Evolutionary conservation across 2,888 invertebrate species (phyloP), one percentile per base, ranked within the genome.

Genomic region (Leptogaster cylindrica): DNA sequence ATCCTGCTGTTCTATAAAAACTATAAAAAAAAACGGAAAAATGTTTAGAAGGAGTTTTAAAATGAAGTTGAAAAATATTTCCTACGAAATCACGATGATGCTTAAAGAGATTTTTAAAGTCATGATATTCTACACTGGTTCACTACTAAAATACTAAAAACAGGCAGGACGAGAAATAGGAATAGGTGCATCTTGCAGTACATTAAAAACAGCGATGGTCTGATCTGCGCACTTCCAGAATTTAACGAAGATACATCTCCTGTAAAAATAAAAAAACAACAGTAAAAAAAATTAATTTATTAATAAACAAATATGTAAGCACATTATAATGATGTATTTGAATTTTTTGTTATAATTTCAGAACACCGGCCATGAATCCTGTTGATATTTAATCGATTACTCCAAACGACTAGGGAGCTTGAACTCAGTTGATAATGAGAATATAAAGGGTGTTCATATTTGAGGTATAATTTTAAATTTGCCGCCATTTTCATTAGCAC

Each of bases 181-280:
- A 61, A 44, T 27, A 61, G 23, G 12, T 61, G 16, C 44, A 61
- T 14, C 61, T 44, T 61, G 16, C 61, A 41, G 27, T 44, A 28
- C 14, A 61, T 6, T 28, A 61, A 18, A 14, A 61, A 12, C 1
- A 44, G 36, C 14, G 61, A 61, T 61, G 61, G 44, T n/a, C 27
- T 36, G 28, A 61, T 61, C 28, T 28, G 50, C 50, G 36, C 39
- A 39, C 50, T 51, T 36, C 73, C 72, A 61, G 74, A 72, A 71
- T 73, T 74, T 67, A 74, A 67, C 65, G 75, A 74, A 66, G 72
- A 76, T 73, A 74, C 74, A 71, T 76, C 75, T 71, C 75, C 75
- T 73, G 79, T 74, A 75, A 78, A 74, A 74, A 77, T 75, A 73
- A 74, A 77, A 27, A 61, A 27, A 41, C 44, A 10, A 25, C n/a